A percentile compares a stretch with the other conserved stretches of the same genome.
phyloP scores from a whole-genome alignment of 2,888 invertebrate species.

The Anoplius nigerrimus region DNA sequence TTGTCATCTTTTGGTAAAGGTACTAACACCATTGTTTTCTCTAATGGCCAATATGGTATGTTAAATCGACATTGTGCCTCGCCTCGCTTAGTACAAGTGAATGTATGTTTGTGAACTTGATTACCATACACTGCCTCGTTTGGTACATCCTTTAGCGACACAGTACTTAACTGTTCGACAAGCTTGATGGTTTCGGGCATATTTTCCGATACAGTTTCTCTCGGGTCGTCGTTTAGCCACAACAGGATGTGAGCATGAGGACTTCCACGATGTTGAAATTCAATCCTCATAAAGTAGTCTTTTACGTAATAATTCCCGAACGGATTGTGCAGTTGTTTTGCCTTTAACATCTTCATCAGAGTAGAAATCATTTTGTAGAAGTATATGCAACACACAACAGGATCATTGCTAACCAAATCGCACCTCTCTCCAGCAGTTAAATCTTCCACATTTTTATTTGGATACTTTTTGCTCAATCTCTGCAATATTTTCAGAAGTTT shows the following conservation, averaged over 20 bases:
- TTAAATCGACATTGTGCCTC: background rate
- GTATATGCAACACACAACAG: background rate
- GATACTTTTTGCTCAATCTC: conserved; percentile 49
- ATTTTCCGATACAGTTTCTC: conserved; percentile 26
- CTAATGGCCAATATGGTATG: background rate
- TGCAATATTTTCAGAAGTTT: conserved; percentile 63
- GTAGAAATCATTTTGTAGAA: background rate
- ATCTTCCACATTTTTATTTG: background rate
- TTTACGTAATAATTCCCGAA: conserved; percentile 35
- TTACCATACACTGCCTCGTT: no score
- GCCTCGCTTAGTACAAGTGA: background rate
- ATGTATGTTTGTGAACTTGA: conserved; percentile 55
- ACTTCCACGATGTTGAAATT: conserved; percentile 44
- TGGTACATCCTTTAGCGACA: conserved; percentile 48
- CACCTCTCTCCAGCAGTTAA: background rate
- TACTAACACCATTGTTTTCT: background rate
- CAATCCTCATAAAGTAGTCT: conserved; percentile 49
- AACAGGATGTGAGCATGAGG: conserved; percentile 45
- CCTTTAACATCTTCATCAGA: background rate
- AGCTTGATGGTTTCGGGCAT: conserved; percentile 48
- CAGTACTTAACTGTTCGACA: conserved; percentile 56
- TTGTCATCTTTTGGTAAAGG: no score
- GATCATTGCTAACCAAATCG: background rate
- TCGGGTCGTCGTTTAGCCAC: conserved; percentile 42
- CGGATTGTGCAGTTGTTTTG: conserved; percentile 32